These are phyloP conservation scores for Drosophila buzzatii DNA, from an alignment of 2,888 invertebrate species.

Conservation along the genomic window DNA sequence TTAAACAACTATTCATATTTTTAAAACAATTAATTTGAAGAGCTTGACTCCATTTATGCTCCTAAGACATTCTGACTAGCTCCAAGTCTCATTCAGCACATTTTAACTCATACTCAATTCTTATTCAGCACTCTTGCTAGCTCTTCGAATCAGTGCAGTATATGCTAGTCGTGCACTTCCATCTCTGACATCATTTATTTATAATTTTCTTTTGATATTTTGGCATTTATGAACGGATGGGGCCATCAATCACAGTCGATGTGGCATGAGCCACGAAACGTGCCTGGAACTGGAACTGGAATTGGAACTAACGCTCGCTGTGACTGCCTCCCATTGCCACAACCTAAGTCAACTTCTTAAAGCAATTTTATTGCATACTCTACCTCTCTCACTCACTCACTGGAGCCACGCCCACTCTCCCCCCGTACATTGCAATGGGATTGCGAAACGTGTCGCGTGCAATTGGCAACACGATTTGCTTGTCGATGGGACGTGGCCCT, in stretches of 20 bases:
- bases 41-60: no score
- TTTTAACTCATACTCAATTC: no score
- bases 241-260: conserved; percentile 63
- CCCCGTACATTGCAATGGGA: conserved; percentile 11
- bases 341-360: conserved; percentile 32
- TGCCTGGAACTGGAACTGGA: conserved; percentile 40
- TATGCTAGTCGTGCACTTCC: neutral
- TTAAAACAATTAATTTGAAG: no score
- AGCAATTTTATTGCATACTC: conserved; percentile 13
- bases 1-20: no score
- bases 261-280: conserved; percentile 62
- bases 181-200: neutral
- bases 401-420: neutral
- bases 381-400: neutral
- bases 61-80: no score
- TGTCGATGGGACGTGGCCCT: conserved; percentile 69
- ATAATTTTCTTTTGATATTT: conserved; percentile 43
- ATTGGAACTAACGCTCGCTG: conserved; percentile 10
- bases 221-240: conserved; percentile 63
- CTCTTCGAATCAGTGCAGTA: neutral
- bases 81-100: no score
- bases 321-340: conserved; percentile 1
- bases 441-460: conserved; percentile 77
- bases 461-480: conserved; percentile 71
- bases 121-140: neutral